Base-by-base conservation (phyloP, 2,113 vertebrate genomes). In the Chelonoidis abingdonii region DNA sequence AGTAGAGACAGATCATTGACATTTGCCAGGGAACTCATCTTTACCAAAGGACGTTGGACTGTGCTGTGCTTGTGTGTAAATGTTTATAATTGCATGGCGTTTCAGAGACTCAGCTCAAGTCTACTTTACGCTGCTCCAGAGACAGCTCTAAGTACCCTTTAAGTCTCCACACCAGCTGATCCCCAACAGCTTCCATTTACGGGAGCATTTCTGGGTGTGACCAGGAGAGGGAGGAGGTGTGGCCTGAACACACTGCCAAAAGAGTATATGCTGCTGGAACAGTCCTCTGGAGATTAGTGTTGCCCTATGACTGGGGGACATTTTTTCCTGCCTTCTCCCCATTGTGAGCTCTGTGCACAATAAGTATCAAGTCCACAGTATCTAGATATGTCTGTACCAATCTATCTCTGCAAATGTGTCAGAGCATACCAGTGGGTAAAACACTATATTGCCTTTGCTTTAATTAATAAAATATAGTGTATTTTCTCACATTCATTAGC, bases 401-500 rank as follows among this genome's bases (percentile, higher is more conserved):
- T 29, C 17, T 84, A 14, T 31, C 8, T 92, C 19, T 22, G n/a
- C n/a, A 72, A 72, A 38, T 96, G 87, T 85, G 25, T 3, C 11
- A 25, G 22, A 78, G 41, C 13, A 16, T 47, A 50, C 24, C 21
- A 90, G 17, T 6, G 25, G 86, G 1, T 31, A 53, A 88, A 16
- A 80, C 38, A 35, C 10, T 79, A 75, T 92, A 80, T 25, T 5
- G 31, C 76, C 49, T 86, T 91, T 96, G 59, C 17, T 84, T 88
- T 88, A 88, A 90, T 88, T 78, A 86, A 92, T 83, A 83, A 84
- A 83, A 91, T 87, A 90, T 90, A 69, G 79, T 72, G 22, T 90
- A 93, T 94, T 93, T 95, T 84, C 86, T 81, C 76, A 4, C 94
- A 93, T 90, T 90, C 44, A 54, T 44, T 92, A 90, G 92, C 93